Base-by-base conservation (phyloP, 2,113 vertebrate genomes). In the Morone chrysops region DNA sequence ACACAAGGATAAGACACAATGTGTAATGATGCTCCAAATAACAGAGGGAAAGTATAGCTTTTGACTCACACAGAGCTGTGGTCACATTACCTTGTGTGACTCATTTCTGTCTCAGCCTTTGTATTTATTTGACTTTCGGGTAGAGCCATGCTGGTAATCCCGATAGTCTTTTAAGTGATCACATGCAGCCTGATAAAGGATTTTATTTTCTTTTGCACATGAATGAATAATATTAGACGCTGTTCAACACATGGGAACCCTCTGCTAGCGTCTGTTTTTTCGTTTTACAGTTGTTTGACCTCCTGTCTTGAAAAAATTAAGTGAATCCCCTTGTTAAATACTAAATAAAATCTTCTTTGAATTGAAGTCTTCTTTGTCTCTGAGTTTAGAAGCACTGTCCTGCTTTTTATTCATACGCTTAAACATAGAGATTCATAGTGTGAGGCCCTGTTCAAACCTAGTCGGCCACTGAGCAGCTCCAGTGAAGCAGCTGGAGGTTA, bases 1-100 rank as follows among this genome's bases (percentile, higher is more conserved):
- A 68, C 62, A 69, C 54, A 73, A 59, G 60, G 70, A 72, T 70
- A 69, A 53, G 22, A 78, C 69, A 71, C 18, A 5, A 51, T 65
- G 70, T 59, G 80, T 81, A 75, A 80, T 85, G 83, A 87, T 87
- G 78, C 63, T 82, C 72, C 62, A 69, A 86, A 86, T 62, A 77
- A 78, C 62, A 50, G 61, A 63, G 31, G 8, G 70, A 70, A 79
- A 77, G 69, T 22, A 76, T 31, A 40, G 65, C 60, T 63, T 80
- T 82, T 71, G 84, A 81, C 61, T 87, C 75, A n/a, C 43, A 10
- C 61, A 18, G 36, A 40, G 62, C 77, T 47, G n/a, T 40, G 36
- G 57, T 70, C 68, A 76, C 70, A 76, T 73, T 50, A 71, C 66
- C 40, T 78, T 82, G 76, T 56, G 75, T 82, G 76, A 77, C 65